Conservation (phyloP, 1,140 invertebrate species). For the Drosophila athabasca region DNA sequence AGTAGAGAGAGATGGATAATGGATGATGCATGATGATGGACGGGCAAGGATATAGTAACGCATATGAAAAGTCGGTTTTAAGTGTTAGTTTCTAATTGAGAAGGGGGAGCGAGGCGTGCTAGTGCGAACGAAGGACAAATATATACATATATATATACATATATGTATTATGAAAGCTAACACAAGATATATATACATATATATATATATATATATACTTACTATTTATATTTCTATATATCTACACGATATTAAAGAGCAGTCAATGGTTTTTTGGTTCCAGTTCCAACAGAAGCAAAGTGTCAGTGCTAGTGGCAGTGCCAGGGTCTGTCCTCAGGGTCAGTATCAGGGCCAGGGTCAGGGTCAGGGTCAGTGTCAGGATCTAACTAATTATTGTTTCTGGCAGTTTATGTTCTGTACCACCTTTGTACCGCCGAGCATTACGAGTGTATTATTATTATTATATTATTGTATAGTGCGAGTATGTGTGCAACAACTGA, state of each 20-base stretch:
- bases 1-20: background rate
- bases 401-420: constrained; percentile 53
- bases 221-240: constrained; percentile 70
- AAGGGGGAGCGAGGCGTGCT: background rate
- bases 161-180: constrained; percentile 36
- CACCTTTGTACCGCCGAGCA: constrained; percentile 53
- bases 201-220: constrained; percentile 58
- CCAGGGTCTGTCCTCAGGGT: too few species aligned
- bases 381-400: constrained; percentile 38
- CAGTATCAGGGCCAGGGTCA: constrained; percentile 16
- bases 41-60: constrained; percentile 72
- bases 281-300: constrained; percentile 46
- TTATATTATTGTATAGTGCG: too few species aligned
- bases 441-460: constrained; percentile 21
- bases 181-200: constrained; percentile 21
- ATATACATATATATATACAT: constrained; percentile 39
- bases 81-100: constrained; percentile 70
- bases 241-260: constrained; percentile 67
- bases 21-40: background rate
- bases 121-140: constrained; percentile 17
- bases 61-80: constrained; percentile 72
- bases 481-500: constrained; percentile 10
- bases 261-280: constrained; percentile 81
- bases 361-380: background rate
- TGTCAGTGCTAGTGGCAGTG: constrained; percentile 15